These are phyloP conservation scores for Pollenia griseotomentosa DNA, from an alignment of 2,888 invertebrate species.

Conservation along the genomic window DNA sequence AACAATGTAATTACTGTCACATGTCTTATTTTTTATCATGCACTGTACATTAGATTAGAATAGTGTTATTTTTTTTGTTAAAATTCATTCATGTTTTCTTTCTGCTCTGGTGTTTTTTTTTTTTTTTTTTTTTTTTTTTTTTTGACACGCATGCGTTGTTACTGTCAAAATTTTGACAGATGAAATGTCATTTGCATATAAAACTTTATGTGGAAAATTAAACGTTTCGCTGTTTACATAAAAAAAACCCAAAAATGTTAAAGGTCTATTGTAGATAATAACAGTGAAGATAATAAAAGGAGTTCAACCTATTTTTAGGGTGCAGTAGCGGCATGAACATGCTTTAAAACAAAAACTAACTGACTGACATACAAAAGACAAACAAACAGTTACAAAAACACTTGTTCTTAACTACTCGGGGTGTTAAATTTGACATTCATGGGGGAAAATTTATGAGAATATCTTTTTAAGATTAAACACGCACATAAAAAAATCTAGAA, in stretches of 20 bases:
- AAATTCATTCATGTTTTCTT: constrained; percentile 22
- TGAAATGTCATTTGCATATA: constrained; percentile 49
- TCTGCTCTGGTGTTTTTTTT: background rate
- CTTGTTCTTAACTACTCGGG: constrained; percentile 9
- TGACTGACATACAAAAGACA: background rate
- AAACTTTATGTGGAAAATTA: constrained; percentile 19
- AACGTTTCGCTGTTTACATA: constrained; percentile 35
- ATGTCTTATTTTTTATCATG: constrained; percentile 40
- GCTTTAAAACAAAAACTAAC: background rate
- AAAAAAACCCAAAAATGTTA: constrained; percentile 9
- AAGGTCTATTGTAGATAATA: background rate
- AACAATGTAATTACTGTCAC: constrained; percentile 25
- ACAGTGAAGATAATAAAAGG: constrained; percentile 19
- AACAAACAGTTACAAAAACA: constrained; percentile 4
- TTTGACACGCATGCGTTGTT: constrained; percentile 66
- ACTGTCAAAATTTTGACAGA: constrained; percentile 68
- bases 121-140: too few relatives aligned
- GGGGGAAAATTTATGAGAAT: constrained; percentile 52
- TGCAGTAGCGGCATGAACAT: constrained; percentile 15
- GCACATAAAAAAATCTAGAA: constrained; percentile 27
- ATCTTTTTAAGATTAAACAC: constrained; percentile 34
- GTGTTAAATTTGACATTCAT: constrained; percentile 55
- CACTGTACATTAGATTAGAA: constrained; percentile 7
- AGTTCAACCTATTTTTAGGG: constrained; percentile 8
- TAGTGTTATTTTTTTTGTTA: constrained; percentile 5